Conservation (phyloP, 2,113 vertebrate species). For the Vidua macroura region DNA sequence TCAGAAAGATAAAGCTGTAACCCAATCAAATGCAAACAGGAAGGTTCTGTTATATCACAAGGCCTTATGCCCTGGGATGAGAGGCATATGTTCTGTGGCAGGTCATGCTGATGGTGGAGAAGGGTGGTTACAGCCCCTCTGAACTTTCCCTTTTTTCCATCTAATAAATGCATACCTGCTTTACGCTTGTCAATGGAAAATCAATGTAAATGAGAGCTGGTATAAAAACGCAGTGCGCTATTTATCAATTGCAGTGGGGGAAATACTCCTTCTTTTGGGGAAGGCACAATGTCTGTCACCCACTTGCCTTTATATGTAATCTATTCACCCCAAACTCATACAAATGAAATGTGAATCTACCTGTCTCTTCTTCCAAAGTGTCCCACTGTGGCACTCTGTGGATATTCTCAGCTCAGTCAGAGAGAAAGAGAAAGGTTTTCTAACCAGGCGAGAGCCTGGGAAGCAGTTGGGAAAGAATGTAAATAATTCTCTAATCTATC, state of each 20-base stretch:
- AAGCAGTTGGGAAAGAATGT: too few relatives aligned
- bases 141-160: background rate
- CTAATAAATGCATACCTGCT: background rate
- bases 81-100: rapidly evolving
- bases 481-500: too few relatives aligned
- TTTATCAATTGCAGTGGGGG: background rate
- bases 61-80: background rate
- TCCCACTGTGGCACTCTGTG: background rate
- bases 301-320: background rate
- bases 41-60: background rate
- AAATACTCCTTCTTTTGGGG: background rate
- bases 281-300: background rate
- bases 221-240: background rate
- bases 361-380: background rate
- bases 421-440: too few relatives aligned
- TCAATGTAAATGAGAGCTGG: background rate
- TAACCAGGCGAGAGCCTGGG: too few relatives aligned
- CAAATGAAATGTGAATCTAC: background rate
- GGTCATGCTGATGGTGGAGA: background rate
- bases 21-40: background rate
- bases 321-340: background rate
- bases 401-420: too few relatives aligned
- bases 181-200: background rate
- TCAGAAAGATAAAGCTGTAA: background rate
- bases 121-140: background rate